A percentile compares a stretch with the other conserved stretches of the same genome.
phyloP scores from a whole-genome alignment of 2,888 invertebrate species.

The Cinara cedri region DNA sequence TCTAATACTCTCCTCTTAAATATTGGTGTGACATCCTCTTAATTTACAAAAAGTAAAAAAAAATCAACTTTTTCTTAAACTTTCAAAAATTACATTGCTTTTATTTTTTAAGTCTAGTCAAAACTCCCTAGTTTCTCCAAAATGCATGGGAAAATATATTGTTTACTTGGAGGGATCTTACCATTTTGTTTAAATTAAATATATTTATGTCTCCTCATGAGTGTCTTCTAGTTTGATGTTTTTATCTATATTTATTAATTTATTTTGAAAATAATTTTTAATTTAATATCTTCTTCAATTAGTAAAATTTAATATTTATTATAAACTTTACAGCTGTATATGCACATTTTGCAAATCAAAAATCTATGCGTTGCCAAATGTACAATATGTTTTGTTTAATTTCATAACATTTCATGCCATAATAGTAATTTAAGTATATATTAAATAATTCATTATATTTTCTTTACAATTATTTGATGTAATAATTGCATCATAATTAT shows the following conservation, averaged over 20 bases:
- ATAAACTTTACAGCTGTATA: not conserved
- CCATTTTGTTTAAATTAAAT: constrained; percentile 40
- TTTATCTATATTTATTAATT: constrained; percentile 32
- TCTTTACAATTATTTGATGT: not conserved
- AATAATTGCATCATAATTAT: too few relatives aligned
- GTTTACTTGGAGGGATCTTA: constrained; percentile 25
- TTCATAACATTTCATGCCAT: constrained; percentile 39
- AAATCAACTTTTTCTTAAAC: constrained; percentile 2
- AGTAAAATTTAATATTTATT: constrained; percentile 17
- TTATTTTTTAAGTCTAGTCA: constrained; percentile 51
- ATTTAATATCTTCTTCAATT: constrained; percentile 3
- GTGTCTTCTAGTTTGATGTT: constrained; percentile 51
- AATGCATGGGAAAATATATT: constrained; percentile 26
- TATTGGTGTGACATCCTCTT: too few relatives aligned
- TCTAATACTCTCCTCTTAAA: too few relatives aligned
- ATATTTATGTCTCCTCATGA: constrained; percentile 19
- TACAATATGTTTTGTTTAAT: constrained; percentile 7
- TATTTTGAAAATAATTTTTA: not conserved
- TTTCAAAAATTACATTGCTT: constrained; percentile 20
- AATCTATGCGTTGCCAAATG: constrained; percentile 19
- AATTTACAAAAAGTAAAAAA: constrained; percentile 22
- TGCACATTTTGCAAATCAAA: constrained; percentile 31
- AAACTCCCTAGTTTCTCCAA: constrained; percentile 40
- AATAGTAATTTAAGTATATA: constrained; percentile 37
- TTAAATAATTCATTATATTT: constrained; percentile 5